Percentiles rank a stretch among this genome's conserved stretches.
phyloP scores from a whole-genome alignment of 2,113 vertebrate species.

The Zeus faber region DNA sequence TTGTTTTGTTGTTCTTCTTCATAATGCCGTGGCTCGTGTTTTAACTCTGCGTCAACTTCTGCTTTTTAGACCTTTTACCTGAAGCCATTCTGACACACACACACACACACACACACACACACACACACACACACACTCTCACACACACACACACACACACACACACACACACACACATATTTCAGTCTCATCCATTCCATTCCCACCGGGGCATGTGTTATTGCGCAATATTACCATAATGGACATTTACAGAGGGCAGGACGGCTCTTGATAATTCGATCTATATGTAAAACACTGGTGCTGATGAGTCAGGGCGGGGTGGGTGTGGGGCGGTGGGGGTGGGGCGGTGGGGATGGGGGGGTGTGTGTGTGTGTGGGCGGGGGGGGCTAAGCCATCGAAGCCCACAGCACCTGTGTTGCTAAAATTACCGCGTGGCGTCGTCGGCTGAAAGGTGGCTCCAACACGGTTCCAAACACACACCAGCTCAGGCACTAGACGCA shows the following conservation, averaged over 20 bases:
- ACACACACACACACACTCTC: background rate
- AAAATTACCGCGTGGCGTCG: constrained; percentile 43
- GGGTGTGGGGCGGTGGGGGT: constrained; percentile 35
- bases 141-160: background rate
- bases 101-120: background rate
- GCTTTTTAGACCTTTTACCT: too few relatives aligned
- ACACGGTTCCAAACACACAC: background rate
- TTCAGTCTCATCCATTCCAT: background rate
- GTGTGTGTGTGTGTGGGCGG: constrained; percentile 20
- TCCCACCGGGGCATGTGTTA: constrained; percentile 32
- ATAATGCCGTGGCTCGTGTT: too few relatives aligned
- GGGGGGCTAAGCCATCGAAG: constrained; percentile 40
- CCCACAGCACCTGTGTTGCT: constrained; percentile 44
- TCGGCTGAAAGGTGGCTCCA: background rate
- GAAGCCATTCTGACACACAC: too few relatives aligned
- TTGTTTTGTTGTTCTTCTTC: too few relatives aligned
- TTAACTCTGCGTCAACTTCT: too few relatives aligned
- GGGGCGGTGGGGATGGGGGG: constrained; percentile 33
- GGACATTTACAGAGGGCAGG: constrained; percentile 63
- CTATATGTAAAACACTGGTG: constrained; percentile 71
- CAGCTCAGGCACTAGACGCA: constrained; percentile 11
- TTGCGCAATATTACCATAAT: constrained; percentile 60
- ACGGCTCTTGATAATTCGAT: constrained; percentile 67
- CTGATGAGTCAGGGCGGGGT: constrained; percentile 37
- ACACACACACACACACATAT: too few relatives aligned